Conservation (phyloP, 2,113 vertebrate genomes). For the Zingel zingel region DNA sequence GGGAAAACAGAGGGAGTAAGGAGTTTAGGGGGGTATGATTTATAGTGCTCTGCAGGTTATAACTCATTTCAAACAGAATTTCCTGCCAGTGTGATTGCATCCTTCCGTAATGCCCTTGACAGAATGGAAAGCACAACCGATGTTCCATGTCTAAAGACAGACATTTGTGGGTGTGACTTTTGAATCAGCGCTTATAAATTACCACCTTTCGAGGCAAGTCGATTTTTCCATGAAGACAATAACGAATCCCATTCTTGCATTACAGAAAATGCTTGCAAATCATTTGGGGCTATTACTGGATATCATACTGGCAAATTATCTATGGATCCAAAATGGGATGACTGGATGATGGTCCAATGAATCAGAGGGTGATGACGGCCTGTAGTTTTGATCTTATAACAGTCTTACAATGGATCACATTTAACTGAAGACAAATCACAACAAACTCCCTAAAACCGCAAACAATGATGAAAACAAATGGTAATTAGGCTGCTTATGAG, state of each 20-base stretch:
- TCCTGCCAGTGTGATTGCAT: slow-evolving; percentile 75
- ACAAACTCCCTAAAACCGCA: slow-evolving; percentile 31
- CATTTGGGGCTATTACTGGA: slow-evolving; percentile 46
- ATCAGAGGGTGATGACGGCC: slow-evolving; percentile 1
- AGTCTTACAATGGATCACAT: slow-evolving; percentile 30
- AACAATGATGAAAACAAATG: slow-evolving; percentile 42
- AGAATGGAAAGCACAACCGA: slow-evolving; percentile 77
- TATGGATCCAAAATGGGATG: slow-evolving; percentile 54
- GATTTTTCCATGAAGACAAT: slow-evolving; percentile 62
- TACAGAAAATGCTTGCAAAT: slow-evolving; percentile 49
- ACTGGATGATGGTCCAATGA: slow-evolving; percentile 29
- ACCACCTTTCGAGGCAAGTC: slow-evolving; percentile 59
- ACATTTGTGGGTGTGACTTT: slow-evolving; percentile 68
- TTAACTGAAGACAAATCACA: slow-evolving; percentile 25
- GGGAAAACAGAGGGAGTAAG: slow-evolving; percentile 31
- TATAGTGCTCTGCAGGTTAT: slow-evolving; percentile 74
- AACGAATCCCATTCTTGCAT: slow-evolving; percentile 45
- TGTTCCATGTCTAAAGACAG: slow-evolving; percentile 77
- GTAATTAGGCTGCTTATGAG: slow-evolving; percentile 42
- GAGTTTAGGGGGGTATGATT: slow-evolving; percentile 72
- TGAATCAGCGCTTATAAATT: slow-evolving; percentile 75
- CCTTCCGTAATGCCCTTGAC: slow-evolving; percentile 80
- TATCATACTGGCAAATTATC: slow-evolving; percentile 51
- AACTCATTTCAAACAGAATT: slow-evolving; percentile 80
- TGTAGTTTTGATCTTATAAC: slow-evolving; percentile 48